phyloP scores from a whole-genome alignment of 2,888 invertebrate genomes.

The Ceratothoa steindachneri region DNA sequence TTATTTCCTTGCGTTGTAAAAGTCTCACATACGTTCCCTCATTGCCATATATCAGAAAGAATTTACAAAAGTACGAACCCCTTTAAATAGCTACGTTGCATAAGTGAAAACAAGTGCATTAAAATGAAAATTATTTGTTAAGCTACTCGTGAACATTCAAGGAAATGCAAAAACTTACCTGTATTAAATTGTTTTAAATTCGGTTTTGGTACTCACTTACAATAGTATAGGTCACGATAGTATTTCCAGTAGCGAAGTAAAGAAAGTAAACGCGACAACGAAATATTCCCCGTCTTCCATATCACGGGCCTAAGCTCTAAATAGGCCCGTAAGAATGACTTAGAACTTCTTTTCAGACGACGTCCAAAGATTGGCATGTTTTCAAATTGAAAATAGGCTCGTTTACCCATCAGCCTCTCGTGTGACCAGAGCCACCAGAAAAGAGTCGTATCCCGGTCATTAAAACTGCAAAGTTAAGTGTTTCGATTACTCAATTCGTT shows the following conservation, averaged over 20 bases:
- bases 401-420: constrained; percentile 28
- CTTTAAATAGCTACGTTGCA: too few species aligned
- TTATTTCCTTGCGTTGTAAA: too few species aligned
- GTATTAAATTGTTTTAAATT: too few species aligned
- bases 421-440: constrained; percentile 41
- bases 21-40: too few species aligned
- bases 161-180: too few species aligned
- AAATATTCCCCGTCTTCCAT: constrained; percentile 38
- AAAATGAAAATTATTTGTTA: too few species aligned
- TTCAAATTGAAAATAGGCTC: constrained; percentile 38
- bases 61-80: too few species aligned
- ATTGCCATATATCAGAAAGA: too few species aligned
- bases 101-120: too few species aligned
- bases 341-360: constrained; percentile 9
- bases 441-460: constrained; percentile 32
- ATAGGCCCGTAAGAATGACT: constrained; percentile 29
- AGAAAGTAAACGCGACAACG: constrained; percentile 44
- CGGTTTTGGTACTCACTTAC: constrained; percentile 45
- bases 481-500: too few species aligned
- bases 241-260: constrained; percentile 42
- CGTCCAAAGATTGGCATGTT: background rate
- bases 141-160: too few species aligned
- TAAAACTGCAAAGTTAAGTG: too few species aligned
- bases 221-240: constrained; percentile 44
- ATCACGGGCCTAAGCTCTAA: constrained; percentile 43